These are phyloP conservation scores for Corythornis cristatus DNA, from an alignment of 2,113 vertebrate species.

Conservation along the genomic window DNA sequence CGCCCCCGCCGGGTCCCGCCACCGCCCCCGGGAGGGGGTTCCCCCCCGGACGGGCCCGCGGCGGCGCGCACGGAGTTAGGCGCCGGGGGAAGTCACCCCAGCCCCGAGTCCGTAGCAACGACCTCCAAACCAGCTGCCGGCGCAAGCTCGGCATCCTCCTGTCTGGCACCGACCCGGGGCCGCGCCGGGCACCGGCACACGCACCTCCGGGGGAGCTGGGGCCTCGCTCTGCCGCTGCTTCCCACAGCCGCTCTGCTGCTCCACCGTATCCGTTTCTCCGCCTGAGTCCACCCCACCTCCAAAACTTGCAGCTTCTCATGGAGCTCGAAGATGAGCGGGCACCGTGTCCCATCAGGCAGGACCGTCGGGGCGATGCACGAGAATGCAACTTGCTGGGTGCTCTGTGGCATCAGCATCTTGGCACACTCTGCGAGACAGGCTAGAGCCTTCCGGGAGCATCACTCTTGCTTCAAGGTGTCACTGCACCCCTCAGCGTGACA, in stretches of 20 bases:
- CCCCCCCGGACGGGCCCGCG: background rate
- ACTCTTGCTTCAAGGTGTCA: accelerated
- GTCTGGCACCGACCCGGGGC: background rate
- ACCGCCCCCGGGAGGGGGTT: background rate
- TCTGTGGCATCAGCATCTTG: accelerated
- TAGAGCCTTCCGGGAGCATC: background rate
- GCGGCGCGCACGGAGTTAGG: background rate
- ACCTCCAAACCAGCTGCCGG: too few species aligned
- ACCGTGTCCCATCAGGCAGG: accelerated
- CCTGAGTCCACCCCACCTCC: background rate
- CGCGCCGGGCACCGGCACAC: background rate
- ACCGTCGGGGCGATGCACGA: too few species aligned
- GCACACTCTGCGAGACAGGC: background rate
- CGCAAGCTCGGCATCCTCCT: background rate
- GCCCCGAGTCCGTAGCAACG: accelerated
- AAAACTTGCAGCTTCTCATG: accelerated
- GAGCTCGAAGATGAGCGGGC: background rate
- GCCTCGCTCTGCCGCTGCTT: background rate
- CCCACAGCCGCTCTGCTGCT: background rate
- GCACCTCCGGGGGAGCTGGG: accelerated
- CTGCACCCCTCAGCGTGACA: background rate
- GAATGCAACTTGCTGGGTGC: accelerated
- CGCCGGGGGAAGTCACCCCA: too few species aligned
- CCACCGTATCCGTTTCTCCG: accelerated
- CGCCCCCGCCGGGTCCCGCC: constrained; percentile 35